A percentile compares a stretch with the other conserved stretches of the same genome.
phyloP scores from a whole-genome alignment of 2,113 vertebrate genomes.

The Acrocephalus kingi region DNA sequence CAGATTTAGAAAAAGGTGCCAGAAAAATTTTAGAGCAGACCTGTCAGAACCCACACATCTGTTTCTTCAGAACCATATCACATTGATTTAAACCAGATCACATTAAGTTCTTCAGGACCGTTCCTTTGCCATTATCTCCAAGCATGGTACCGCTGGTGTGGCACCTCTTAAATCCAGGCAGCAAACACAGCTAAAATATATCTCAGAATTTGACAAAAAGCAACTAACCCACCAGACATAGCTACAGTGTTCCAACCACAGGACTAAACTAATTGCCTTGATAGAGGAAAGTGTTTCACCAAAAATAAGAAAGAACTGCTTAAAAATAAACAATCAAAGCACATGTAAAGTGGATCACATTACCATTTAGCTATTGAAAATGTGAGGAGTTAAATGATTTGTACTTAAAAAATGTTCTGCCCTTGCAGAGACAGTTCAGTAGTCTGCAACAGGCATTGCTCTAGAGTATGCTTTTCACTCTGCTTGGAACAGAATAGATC shows the following conservation, averaged over 20 bases:
- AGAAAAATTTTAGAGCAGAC: background rate
- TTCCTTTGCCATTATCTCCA: background rate
- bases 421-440: background rate
- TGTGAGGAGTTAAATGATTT: background rate
- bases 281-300: background rate
- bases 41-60: background rate
- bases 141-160: background rate
- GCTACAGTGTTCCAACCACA: background rate
- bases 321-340: background rate
- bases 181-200: background rate
- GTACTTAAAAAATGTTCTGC: background rate
- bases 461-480: background rate
- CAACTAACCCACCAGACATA: background rate
- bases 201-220: background rate
- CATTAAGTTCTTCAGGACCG: background rate
- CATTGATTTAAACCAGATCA: background rate
- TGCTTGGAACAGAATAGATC: background rate
- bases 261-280: background rate
- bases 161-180: background rate
- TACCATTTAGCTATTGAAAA: background rate
- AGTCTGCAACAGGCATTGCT: background rate
- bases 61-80: background rate
- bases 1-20: background rate
- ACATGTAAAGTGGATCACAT: background rate
- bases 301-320: background rate